Conservation (phyloP, 2,888 invertebrate species). For the Pardosa pseudoannulata region DNA sequence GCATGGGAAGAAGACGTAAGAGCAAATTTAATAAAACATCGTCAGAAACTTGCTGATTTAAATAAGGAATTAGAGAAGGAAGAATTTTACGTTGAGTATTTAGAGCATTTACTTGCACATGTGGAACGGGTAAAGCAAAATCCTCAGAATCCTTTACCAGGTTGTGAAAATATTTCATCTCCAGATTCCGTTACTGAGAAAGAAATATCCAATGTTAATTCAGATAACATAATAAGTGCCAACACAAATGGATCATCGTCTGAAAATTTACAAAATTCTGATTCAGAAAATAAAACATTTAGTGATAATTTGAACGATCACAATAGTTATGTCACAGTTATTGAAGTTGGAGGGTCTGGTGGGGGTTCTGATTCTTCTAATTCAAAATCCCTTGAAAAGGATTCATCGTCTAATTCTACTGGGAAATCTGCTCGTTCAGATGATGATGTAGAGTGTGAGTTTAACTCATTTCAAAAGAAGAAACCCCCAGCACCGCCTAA, state of each 20-base stretch:
- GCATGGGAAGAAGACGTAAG: conserved; percentile 91
- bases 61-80: conserved; percentile 92
- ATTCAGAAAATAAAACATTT: conserved; percentile 17
- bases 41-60: conserved; percentile 87
- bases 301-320: conserved; percentile 33
- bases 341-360: conserved; percentile 64
- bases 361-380: background rate
- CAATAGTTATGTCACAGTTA: conserved; percentile 69
- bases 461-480: conserved; percentile 54
- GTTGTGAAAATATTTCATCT: conserved; percentile 11
- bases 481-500: conserved; percentile 71
- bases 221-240: background rate
- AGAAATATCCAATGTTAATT: too few species aligned
- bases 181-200: background rate
- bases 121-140: conserved; percentile 76
- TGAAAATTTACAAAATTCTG: conserved; percentile 18
- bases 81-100: conserved; percentile 91
- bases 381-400: background rate
- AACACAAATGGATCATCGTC: background rate
- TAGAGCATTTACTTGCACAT: conserved; percentile 89
- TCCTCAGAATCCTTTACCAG: conserved; percentile 21
- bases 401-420: background rate
- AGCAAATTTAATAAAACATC: conserved; percentile 91
- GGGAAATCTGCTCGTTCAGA: background rate
- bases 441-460: conserved; percentile 11